Base-by-base conservation (phyloP, 1,140 invertebrate genomes). In the Drosophila sechellia region DNA sequence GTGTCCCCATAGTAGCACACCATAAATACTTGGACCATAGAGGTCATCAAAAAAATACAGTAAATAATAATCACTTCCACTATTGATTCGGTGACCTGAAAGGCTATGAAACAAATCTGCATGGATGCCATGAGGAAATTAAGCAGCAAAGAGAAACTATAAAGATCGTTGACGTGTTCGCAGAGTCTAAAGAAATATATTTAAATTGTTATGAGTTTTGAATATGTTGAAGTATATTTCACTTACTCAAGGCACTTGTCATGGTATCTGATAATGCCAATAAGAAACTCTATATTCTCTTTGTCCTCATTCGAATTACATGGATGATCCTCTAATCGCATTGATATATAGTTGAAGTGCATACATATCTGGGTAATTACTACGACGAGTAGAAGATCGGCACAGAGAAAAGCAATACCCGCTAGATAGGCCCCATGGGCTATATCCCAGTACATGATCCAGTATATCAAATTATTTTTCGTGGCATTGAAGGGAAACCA, bases 41-140 rank as follows among this genome's bases (percentile, higher is more conserved):
- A 91, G 0, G 90, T 87, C 73, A 81, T 81, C 5, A 91, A 53
- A 37, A 91, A 91, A 4, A 91, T 91, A 57, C 75, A 77, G 46
- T 91, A 91, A 20, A 91, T 91, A 0, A 91, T 65, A 37, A 91
- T 86, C 0, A 81, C 90, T 42, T 91, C 90, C 1, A 77, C 34
- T 2, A 72, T 85, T 0, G 90, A 87, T 13, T 86, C 83, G 4
- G 86, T 91, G 46, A 91, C 80, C 63, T 91, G 90, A 54, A 91
- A 91, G 37, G 86, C 90, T 5, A 91, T 90, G 49, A 91, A 91
- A n/a, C 90, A 91, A 15, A 91, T 91, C 11, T 87, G 89, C 76
- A 89, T 78, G 6, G 90, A 91, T 17, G 90, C 86, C 58, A 79
- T 83, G 31, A 91, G 50, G 52, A 91, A 91, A 54, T 91, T 91